Percentiles rank a stretch among this genome's conserved stretches.
These are phyloP conservation scores for Abrostola triplasia DNA, from an alignment of 2,888 invertebrate genomes.

Conservation along the genomic window DNA sequence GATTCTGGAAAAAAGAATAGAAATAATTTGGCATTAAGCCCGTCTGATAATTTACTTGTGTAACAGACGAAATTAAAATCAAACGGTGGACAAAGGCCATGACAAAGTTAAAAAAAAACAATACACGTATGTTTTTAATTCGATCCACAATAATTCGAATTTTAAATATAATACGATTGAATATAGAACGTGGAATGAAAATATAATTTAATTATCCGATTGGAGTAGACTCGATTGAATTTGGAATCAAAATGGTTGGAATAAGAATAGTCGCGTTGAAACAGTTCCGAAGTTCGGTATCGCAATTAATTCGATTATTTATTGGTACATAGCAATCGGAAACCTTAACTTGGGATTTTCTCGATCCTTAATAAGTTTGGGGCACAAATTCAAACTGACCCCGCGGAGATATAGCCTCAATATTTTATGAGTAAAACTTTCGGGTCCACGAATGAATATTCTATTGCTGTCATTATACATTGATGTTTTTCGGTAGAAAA, in stretches of 20 bases:
- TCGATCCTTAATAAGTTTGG: constrained; percentile 60
- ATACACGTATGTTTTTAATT: constrained; percentile 16
- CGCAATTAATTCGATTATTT: constrained; percentile 49
- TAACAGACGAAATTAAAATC: constrained; percentile 39
- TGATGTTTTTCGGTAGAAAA: constrained; percentile 34
- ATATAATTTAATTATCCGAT: constrained; percentile 32
- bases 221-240: constrained; percentile 31
- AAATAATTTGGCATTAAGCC: constrained; percentile 51
- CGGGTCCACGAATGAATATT: constrained; percentile 68
- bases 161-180: constrained; percentile 20
- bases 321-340: constrained; percentile 49
- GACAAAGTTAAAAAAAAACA: constrained; percentile 13
- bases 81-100: constrained; percentile 23
- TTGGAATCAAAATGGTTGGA: constrained; percentile 50
- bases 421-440: constrained; percentile 71
- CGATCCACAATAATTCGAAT: constrained; percentile 6
- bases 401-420: constrained; percentile 62
- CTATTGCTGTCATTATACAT: constrained; percentile 52
- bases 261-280: constrained; percentile 26
- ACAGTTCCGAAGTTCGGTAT: constrained; percentile 34
- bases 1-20: constrained; percentile 26
- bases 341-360: constrained; percentile 60
- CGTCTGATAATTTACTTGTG: constrained; percentile 31
- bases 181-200: constrained; percentile 30
- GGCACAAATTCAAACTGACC: constrained; percentile 57